Conservation (phyloP, 2,888 invertebrate species). For the Marronus borbonicus region DNA sequence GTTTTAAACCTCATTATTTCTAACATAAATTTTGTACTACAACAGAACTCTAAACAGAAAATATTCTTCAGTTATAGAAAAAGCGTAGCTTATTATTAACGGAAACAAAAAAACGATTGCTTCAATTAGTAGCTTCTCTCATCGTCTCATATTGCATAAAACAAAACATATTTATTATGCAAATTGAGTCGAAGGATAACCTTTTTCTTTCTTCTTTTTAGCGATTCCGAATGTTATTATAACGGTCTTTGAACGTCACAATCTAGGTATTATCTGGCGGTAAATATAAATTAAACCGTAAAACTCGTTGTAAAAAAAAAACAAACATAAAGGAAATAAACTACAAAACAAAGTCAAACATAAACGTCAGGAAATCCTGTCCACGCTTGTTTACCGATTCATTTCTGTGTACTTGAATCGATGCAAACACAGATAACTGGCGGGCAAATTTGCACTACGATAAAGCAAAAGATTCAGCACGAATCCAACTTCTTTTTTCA, state of each 20-base stretch:
- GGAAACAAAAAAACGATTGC: not conserved
- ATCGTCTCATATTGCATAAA: not conserved
- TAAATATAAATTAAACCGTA: conserved; percentile 46
- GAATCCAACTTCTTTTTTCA: conserved; percentile 33
- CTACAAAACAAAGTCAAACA: conserved; percentile 43
- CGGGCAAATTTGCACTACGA: conserved; percentile 42
- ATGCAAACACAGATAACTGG: conserved; percentile 47
- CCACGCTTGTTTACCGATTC: conserved; percentile 47
- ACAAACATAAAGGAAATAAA: conserved; percentile 26
- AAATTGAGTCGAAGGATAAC: conserved; percentile 2
- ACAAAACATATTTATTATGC: conserved; percentile 28
- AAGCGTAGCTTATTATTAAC: not conserved
- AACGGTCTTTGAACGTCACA: conserved; percentile 16
- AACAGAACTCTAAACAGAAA: no score
- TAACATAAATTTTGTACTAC: no score
- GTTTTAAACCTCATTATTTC: no score
- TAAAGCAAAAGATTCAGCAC: conserved; percentile 38
- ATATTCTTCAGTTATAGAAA: not conserved
- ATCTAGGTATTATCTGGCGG: conserved; percentile 27
- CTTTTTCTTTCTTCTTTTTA: conserved; percentile 9
- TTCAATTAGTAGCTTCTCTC: conserved; percentile 11
- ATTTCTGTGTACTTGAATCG: conserved; percentile 43
- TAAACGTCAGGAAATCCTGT: conserved; percentile 47
- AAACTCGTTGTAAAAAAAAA: conserved; percentile 32
- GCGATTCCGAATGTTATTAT: conserved; percentile 12